A percentile compares a stretch with the other conserved stretches of the same genome.
These are phyloP conservation scores for Eucera pruinosa DNA, from an alignment of 2,888 invertebrate genomes.

Conservation along the genomic window DNA sequence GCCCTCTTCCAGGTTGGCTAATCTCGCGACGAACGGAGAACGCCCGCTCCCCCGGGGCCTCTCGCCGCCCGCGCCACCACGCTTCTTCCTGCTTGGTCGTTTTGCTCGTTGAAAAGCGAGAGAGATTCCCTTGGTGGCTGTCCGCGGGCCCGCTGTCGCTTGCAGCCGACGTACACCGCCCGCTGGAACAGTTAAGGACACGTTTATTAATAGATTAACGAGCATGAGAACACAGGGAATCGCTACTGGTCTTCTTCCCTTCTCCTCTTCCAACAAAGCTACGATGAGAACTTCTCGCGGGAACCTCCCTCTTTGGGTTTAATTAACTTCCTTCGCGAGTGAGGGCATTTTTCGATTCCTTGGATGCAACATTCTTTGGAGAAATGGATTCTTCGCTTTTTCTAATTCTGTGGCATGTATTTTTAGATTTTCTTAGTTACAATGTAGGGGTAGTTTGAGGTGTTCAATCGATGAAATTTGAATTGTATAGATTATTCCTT, in stretches of 20 bases:
- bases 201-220: conserved; percentile 65
- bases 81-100: conserved; percentile 51
- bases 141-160: conserved; percentile 21
- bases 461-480: no score
- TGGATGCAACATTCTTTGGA: neutral
- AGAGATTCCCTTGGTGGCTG: conserved; percentile 62
- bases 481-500: no score
- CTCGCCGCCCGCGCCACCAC: conserved; percentile 45
- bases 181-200: conserved; percentile 62
- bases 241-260: conserved; percentile 36
- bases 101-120: conserved; percentile 47
- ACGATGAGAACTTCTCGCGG: conserved; percentile 26
- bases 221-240: conserved; percentile 57
- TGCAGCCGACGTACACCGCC: conserved; percentile 11
- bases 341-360: neutral
- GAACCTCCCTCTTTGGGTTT: neutral
- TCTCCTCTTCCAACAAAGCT: neutral
- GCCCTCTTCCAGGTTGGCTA: conserved; percentile 83
- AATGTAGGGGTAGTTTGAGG: no score
- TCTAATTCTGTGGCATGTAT: no score
- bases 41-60: conserved; percentile 49
- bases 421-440: no score
- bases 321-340: conserved; percentile 1
- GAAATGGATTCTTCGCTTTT: neutral
- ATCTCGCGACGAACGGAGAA: conserved; percentile 79